Evolutionary conservation across 2,113 vertebrate species (phyloP).

Genomic region (Oxygymnocypris stewartii): DNA sequence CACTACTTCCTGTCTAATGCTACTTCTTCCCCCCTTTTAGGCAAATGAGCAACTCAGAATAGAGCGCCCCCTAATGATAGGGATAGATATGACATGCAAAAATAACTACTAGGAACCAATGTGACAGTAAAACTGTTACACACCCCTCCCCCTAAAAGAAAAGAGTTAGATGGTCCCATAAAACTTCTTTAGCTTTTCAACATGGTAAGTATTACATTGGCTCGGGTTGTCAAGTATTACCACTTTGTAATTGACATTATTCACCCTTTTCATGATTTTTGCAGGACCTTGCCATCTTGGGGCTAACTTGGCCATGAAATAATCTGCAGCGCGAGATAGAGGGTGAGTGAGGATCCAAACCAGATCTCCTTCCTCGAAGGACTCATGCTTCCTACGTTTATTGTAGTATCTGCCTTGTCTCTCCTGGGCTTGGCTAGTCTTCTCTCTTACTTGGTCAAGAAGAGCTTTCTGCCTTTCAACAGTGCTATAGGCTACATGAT

Average conservation of each 20-base stretch:
- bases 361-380: neutral
- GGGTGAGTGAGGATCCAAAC: neutral
- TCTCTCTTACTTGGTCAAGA: neutral
- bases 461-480: neutral
- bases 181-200: neutral
- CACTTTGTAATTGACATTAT: neutral
- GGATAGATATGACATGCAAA: no score
- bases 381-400: neutral
- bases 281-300: neutral
- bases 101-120: no score
- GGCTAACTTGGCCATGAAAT: neutral
- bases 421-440: neutral
- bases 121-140: no score
- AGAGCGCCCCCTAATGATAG: no score
- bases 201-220: neutral
- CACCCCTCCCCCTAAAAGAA: neutral
- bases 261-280: neutral
- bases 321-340: neutral
- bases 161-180: neutral
- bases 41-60: no score
- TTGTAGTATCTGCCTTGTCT: neutral
- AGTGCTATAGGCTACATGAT: no score
- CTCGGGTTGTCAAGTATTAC: neutral
- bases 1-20: no score
- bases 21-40: no score